Evolutionary conservation across 2,888 invertebrate genomes (phyloP).

Genomic region (Mythimna pallens): DNA sequence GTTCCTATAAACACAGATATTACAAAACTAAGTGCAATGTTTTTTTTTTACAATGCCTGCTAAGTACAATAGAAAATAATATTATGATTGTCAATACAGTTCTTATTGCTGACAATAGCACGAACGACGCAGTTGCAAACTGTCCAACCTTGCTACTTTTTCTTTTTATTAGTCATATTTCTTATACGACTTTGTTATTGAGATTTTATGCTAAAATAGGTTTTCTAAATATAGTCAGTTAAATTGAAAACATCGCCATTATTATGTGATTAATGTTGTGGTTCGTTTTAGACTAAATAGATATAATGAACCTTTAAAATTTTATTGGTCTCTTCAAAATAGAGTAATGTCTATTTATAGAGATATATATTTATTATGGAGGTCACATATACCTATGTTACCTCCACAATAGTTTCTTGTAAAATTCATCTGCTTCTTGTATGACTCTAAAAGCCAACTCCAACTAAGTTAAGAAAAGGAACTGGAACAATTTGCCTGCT

Average conservation of each 20-base stretch:
- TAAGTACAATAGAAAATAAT: conserved; percentile 29
- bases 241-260: neutral
- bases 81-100: conserved; percentile 21
- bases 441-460: too few relatives aligned
- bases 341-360: neutral
- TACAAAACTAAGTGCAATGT: neutral
- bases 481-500: too few relatives aligned
- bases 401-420: too few relatives aligned
- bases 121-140: conserved; percentile 22
- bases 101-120: conserved; percentile 32
- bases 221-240: neutral
- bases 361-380: too few relatives aligned
- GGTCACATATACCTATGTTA: too few relatives aligned
- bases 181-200: conserved; percentile 28
- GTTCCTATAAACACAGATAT: neutral
- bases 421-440: too few relatives aligned
- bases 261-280: too few relatives aligned
- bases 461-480: too few relatives aligned
- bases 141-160: conserved; percentile 16
- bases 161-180: conserved; percentile 10
- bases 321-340: neutral
- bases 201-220: neutral
- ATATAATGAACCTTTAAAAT: neutral
- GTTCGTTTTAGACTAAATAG: neutral
- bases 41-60: neutral